A percentile compares a stretch with the other conserved stretches of the same genome.
Conservation (phyloP, 37 sponge, comb jelly and placozoan species). For the Hormiphora californensis region DNA sequence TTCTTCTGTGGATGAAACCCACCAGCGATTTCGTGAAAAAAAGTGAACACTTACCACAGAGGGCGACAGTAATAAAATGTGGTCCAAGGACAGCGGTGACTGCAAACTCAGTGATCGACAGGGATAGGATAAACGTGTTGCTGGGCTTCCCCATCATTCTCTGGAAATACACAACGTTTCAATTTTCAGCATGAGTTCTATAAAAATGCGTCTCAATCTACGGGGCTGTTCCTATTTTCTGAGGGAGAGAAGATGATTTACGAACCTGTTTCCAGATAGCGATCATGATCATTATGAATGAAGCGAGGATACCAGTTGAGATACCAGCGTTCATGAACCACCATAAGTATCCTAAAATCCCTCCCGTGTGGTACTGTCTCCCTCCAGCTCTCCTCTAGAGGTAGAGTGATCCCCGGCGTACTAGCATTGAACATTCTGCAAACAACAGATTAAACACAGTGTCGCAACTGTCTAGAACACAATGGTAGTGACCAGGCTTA, state of each 20-base stretch:
- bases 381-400: no score
- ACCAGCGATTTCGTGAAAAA: no score
- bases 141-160: neutral
- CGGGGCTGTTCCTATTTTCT: no score
- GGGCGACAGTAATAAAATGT: neutral
- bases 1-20: no score
- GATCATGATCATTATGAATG: neutral
- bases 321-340: neutral
- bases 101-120: neutral
- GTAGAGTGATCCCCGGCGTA: no score
- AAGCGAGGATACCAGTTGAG: neutral
- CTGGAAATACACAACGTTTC: neutral
- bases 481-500: no score
- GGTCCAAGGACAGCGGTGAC: neutral
- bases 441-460: no score
- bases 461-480: no score
- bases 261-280: neutral
- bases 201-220: neutral
- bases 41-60: neutral
- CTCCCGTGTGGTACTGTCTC: no score
- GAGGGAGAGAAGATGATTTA: neutral
- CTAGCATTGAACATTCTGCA: no score
- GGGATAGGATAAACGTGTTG: neutral
- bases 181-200: no score
- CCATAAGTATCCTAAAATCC: no score